Percentiles rank a stretch among this genome's conserved stretches.
Conservation (phyloP, 2,797 vertebrate species). For the Alfaro cultratus region DNA sequence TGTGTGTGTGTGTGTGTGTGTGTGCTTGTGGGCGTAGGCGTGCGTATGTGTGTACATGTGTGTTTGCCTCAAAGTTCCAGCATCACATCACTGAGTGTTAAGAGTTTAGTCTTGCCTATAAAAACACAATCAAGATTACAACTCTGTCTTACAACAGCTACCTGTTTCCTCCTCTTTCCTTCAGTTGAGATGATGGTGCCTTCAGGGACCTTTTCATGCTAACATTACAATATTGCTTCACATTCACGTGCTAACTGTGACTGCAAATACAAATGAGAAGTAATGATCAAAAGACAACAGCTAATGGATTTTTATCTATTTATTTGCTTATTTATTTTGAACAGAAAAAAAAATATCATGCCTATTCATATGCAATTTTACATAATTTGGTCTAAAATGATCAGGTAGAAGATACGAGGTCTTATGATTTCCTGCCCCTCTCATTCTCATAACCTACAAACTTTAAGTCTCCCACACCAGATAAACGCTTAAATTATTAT, state of each 20-base stretch:
- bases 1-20: constrained; percentile 4
- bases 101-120: not conserved
- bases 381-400: no score
- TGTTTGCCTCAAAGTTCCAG: not conserved
- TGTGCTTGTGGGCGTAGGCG: no score
- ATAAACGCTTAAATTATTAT: no score
- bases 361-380: no score
- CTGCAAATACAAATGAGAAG: not conserved
- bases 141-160: not conserved
- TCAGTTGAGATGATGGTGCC: not conserved
- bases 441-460: no score
- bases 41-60: not conserved
- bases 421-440: no score
- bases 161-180: not conserved
- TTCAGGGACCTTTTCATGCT: not conserved
- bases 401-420: no score
- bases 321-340: no score
- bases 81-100: not conserved
- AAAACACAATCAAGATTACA: not conserved
- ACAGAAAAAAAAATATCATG: no score
- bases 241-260: not conserved
- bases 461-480: no score
- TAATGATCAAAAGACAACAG: constrained; percentile 8
- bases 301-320: not conserved
- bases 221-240: not conserved